Percentiles rank a stretch among this genome's conserved stretches.
Conservation (phyloP, 2,888 invertebrate species). For the Noctua janthe region DNA sequence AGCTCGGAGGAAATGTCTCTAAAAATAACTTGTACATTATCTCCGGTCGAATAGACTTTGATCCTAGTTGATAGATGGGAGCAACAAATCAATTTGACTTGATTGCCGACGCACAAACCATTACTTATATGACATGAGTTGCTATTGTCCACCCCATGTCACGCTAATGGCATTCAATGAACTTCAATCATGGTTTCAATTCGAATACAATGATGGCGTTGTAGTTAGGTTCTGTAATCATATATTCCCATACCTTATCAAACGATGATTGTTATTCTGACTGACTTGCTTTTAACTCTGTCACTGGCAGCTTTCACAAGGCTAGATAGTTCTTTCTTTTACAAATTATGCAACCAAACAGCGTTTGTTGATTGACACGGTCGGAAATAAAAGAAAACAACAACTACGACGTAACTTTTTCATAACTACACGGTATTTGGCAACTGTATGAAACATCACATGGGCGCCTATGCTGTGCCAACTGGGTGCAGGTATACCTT, state of each 20-base stretch:
- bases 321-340: slow-evolving; percentile 6
- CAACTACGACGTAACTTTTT: slow-evolving; percentile 64
- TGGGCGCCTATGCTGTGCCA: slow-evolving; percentile 72
- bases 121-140: slow-evolving; percentile 27
- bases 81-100: slow-evolving; percentile 75
- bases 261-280: slow-evolving; percentile 7
- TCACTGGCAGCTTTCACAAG: slow-evolving; percentile 11
- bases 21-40: slow-evolving; percentile 70
- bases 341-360: slow-evolving; percentile 32
- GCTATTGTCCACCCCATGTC: slow-evolving; percentile 13
- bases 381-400: slow-evolving; percentile 39
- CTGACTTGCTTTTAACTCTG: neutral
- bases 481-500: slow-evolving; percentile 64
- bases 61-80: slow-evolving; percentile 62
- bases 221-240: neutral
- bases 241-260: neutral
- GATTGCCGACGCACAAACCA: slow-evolving; percentile 63
- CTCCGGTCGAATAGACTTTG: slow-evolving; percentile 75
- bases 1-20: slow-evolving; percentile 60
- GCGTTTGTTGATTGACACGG: slow-evolving; percentile 20
- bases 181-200: slow-evolving; percentile 45
- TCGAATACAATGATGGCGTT: slow-evolving; percentile 25
- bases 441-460: slow-evolving; percentile 69
- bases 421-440: slow-evolving; percentile 63
- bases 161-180: slow-evolving; percentile 47